phyloP scores from a whole-genome alignment of 2,113 vertebrate genomes.

The Sisor rabdophorus region DNA sequence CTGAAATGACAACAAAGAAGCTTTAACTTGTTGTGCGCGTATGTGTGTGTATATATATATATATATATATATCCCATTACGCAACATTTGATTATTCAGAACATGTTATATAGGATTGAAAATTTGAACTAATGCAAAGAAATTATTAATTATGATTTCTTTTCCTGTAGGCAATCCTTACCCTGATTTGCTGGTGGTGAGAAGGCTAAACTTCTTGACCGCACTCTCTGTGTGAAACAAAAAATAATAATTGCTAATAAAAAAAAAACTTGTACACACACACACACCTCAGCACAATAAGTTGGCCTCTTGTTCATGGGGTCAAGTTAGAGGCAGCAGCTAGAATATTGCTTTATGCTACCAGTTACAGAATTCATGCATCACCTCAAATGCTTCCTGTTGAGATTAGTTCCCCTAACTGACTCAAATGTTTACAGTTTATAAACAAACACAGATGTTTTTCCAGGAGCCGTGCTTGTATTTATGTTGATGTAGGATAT shows the following conservation, averaged over 20 bases:
- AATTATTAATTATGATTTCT: no score
- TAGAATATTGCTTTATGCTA: slow-evolving; percentile 29
- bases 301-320: slow-evolving; percentile 1
- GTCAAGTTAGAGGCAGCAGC: no score
- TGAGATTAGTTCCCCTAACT: slow-evolving; percentile 17
- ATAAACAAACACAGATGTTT: slow-evolving; percentile 43
- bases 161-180: slow-evolving; percentile 64
- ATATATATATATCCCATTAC: no score
- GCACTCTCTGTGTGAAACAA: slow-evolving; percentile 65
- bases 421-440: slow-evolving; percentile 40
- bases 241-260: slow-evolving; percentile 24
- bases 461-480: not conserved
- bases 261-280: not conserved
- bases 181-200: slow-evolving; percentile 72
- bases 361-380: slow-evolving; percentile 20
- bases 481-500: slow-evolving; percentile 13
- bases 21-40: no score
- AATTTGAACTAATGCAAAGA: not conserved
- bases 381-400: slow-evolving; percentile 42
- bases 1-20: no score
- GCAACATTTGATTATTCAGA: not conserved
- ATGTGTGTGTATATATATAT: no score
- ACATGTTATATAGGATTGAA: not conserved
- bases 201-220: slow-evolving; percentile 68
- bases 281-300: not conserved